These are phyloP conservation scores for Euura lappo DNA, from an alignment of 1,140 invertebrate genomes.

Conservation along the genomic window DNA sequence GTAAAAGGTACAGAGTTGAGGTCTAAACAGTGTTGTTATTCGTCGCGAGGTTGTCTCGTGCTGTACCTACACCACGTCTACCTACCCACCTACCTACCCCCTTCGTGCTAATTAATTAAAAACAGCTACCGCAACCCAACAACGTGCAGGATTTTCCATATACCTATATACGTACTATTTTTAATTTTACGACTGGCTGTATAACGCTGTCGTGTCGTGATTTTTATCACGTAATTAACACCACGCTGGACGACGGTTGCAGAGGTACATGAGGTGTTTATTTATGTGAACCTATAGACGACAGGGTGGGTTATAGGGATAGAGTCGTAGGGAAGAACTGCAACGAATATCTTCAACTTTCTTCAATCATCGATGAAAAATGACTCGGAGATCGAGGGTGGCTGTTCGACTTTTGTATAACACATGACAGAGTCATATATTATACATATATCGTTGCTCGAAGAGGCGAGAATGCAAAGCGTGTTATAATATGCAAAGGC, in stretches of 20 bases:
- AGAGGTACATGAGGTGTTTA: not conserved
- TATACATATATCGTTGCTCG: not conserved
- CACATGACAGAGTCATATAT: too few species aligned
- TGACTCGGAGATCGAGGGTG: too few species aligned
- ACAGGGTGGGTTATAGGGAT: too few species aligned
- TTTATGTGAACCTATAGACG: too few species aligned
- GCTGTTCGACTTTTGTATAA: too few species aligned
- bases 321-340: too few species aligned
- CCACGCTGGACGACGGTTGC: constrained; percentile 29
- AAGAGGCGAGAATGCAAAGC: not conserved
- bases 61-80: not conserved
- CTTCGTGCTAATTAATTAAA: constrained; percentile 1
- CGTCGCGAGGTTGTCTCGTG: not conserved
- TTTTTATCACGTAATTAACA: constrained; percentile 63
- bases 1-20: not conserved
- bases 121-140: constrained; percentile 2
- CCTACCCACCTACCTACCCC: not conserved
- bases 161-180: constrained; percentile 45
- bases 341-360: too few species aligned
- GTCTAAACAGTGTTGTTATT: not conserved
- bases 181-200: constrained; percentile 51
- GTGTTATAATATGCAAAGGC: not conserved
- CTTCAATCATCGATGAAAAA: too few species aligned
- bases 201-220: constrained; percentile 54
- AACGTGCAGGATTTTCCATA: not conserved